Evolutionary conservation across 1,140 invertebrate species (phyloP), one percentile per base, ranked within the genome.

Genomic region (Lethocerus indicus): DNA sequence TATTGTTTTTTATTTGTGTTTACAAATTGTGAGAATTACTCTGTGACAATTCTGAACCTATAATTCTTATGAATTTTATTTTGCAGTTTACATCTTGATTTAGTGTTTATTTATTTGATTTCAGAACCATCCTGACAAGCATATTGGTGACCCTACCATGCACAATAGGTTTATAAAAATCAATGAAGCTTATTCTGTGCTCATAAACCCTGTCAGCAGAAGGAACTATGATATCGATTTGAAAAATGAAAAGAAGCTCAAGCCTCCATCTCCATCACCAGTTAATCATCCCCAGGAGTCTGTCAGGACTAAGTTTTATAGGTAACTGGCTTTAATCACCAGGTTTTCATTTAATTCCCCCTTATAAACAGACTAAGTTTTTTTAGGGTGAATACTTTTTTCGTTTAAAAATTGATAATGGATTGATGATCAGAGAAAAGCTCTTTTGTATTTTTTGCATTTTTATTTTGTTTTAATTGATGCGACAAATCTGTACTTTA

Each of bases 71-170:
- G 9, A 9, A n/a, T 32, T n/a, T 9, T 9, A 32, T 9, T 9
- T 32, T 9, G n/a, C 29, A 32, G n/a, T 9, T 32, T 9, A n/a
- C n/a, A 32, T 9, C n/a, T 42, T 44, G 13, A 4, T 27, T 51
- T 45, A 18, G 40, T 47, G 27, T 36, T 37, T 40, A 36, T 13
- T 26, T 53, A 36, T 47, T 52, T 48, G n/a, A n/a, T 55, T 61
- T 43, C 56, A 73, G 70, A 69, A 69, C 49, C 76, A 80, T 61
- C 76, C 77, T 37, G 77, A 80, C 59, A 68, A 68, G 32, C 72
- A 72, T 54, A 58, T 56, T 24, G 67, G 68, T 57, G 68, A 71
- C 60, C 61, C 60, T 6, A 54, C 56, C 29, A 59, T 52, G 40
- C 69, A 70, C 48, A 66, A 71, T 18, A 66, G 66, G 48, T 80